Percentiles rank a stretch among this genome's conserved stretches.
These are phyloP conservation scores for Siderastrea siderea DNA, from an alignment of 92 coral and sea anemone genomes.

Conservation along the genomic window DNA sequence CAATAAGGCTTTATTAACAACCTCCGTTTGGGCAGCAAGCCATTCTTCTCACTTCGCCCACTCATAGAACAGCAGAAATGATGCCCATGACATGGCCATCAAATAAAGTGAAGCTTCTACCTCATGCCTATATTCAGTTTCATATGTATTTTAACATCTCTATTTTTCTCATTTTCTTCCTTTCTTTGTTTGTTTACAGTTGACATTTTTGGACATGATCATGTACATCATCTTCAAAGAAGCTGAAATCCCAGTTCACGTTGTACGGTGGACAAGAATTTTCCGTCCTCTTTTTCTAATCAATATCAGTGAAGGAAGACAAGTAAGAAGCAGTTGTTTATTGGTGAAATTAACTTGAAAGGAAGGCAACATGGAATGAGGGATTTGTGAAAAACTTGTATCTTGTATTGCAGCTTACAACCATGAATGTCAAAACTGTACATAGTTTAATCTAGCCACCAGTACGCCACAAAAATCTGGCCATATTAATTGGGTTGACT, in stretches of 20 bases:
- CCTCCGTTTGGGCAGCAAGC: too few species aligned
- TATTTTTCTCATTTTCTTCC: background rate
- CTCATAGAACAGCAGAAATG: too few species aligned
- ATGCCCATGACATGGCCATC: too few species aligned
- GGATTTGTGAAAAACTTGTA: too few species aligned
- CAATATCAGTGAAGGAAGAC: constrained; percentile 96
- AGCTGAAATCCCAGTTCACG: constrained; percentile 71
- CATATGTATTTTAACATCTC: background rate
- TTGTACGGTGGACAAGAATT: constrained; percentile 93
- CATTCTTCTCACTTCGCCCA: too few species aligned
- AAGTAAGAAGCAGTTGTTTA: constrained; percentile 67
- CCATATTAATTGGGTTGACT: too few species aligned
- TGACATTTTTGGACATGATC: constrained; percentile 94
- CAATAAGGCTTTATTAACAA: too few species aligned
- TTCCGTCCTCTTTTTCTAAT: constrained; percentile 85
- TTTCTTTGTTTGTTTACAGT: constrained; percentile 50
- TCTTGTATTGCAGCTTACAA: too few species aligned
- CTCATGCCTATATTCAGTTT: background rate
- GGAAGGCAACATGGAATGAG: background rate
- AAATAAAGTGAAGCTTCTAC: too few species aligned
- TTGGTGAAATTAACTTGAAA: background rate
- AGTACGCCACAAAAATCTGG: too few species aligned
- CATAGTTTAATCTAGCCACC: too few species aligned
- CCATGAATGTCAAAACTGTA: too few species aligned
- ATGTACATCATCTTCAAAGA: constrained; percentile 91